phyloP scores from a whole-genome alignment of 1,140 invertebrate species.

The Pseudomyrmex gracilis region DNA sequence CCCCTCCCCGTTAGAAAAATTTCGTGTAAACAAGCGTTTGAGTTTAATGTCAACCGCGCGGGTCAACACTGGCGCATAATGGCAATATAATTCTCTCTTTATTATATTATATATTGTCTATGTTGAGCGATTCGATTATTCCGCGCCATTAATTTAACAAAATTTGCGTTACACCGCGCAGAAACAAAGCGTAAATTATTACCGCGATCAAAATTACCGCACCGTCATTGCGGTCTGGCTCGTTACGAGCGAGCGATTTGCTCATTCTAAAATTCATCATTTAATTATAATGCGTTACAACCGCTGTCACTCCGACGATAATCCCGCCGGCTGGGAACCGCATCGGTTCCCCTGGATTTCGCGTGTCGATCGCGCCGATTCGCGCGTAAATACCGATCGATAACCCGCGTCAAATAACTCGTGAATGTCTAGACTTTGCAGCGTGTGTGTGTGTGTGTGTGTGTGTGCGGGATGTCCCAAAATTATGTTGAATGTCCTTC shows the following conservation, averaged over 20 bases:
- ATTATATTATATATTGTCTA: slow-evolving; percentile 57
- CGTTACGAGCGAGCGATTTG: slow-evolving; percentile 63
- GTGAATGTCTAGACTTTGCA: slow-evolving; percentile 46
- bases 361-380: slow-evolving; percentile 48
- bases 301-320: slow-evolving; percentile 55
- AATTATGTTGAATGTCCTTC: background rate
- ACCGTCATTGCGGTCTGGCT: slow-evolving; percentile 60
- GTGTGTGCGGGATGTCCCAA: background rate
- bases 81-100: slow-evolving; percentile 56
- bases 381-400: slow-evolving; percentile 13
- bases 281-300: slow-evolving; percentile 71
- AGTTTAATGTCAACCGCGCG: slow-evolving; percentile 25
- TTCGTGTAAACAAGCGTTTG: slow-evolving; percentile 26
- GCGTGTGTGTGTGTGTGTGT: too few relatives aligned
- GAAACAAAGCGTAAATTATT: slow-evolving; percentile 72
- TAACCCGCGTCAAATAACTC: slow-evolving; percentile 14
- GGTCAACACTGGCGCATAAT: slow-evolving; percentile 27
- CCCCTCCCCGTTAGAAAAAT: slow-evolving; percentile 24
- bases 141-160: slow-evolving; percentile 62
- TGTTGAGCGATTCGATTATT: slow-evolving; percentile 61
- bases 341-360: slow-evolving; percentile 41
- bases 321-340: slow-evolving; percentile 45
- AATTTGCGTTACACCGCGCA: slow-evolving; percentile 60
- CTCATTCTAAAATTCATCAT: slow-evolving; percentile 61
- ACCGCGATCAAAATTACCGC: slow-evolving; percentile 66